These are phyloP conservation scores for Ophioninae sp. DNA, from an alignment of 2,888 invertebrate species.

Conservation along the genomic window DNA sequence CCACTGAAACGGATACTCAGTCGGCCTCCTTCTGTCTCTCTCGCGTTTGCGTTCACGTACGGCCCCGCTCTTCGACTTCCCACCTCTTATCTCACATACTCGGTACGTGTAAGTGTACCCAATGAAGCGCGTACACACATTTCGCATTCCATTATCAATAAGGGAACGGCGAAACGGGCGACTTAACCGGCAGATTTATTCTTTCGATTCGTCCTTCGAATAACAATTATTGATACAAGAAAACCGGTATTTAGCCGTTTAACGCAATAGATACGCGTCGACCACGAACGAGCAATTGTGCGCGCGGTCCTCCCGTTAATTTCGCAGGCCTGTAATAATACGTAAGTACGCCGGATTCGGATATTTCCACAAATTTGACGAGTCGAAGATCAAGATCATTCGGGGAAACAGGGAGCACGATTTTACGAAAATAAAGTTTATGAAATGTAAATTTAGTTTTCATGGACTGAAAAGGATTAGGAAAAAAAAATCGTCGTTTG, in stretches of 20 bases:
- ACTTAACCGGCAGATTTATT: conserved; percentile 25
- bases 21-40: conserved; percentile 52
- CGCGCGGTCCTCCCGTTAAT: not conserved
- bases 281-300: not conserved
- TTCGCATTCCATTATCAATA: conserved; percentile 3
- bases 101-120: not conserved
- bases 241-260: conserved; percentile 3
- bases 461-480: too few relatives aligned
- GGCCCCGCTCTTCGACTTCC: conserved; percentile 5
- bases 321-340: not conserved
- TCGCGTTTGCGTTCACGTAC: conserved; percentile 20
- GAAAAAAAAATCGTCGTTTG: too few relatives aligned
- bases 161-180: not conserved
- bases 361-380: not conserved
- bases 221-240: conserved; percentile 29
- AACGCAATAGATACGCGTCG: not conserved
- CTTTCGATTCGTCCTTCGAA: conserved; percentile 41
- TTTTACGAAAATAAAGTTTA: too few relatives aligned
- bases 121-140: not conserved
- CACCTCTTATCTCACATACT: not conserved
- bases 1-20: conserved; percentile 35
- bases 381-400: not conserved
- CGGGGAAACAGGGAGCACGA: too few relatives aligned
- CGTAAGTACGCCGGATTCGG: conserved; percentile 20
- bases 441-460: too few relatives aligned